A percentile compares a stretch with the other conserved stretches of the same genome.
These are phyloP conservation scores for Lycophotia porphyrea DNA, from an alignment of 2,888 invertebrate species.

Conservation along the genomic window DNA sequence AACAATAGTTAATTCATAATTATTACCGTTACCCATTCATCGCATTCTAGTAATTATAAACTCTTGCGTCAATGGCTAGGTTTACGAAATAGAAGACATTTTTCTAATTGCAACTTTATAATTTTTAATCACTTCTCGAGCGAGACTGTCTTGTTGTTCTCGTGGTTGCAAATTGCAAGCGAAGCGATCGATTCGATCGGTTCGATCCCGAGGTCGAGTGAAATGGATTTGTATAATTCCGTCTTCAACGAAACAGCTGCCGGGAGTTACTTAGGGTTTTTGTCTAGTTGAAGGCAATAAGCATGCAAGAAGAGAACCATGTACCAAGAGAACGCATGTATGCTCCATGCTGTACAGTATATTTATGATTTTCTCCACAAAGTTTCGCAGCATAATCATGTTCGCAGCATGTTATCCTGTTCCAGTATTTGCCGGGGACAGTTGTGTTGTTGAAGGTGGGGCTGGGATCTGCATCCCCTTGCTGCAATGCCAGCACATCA, in stretches of 20 bases:
- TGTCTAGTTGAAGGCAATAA: background rate
- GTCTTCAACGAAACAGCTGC: background rate
- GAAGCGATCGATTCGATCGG: too few species aligned
- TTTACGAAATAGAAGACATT: background rate
- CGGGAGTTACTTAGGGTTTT: background rate
- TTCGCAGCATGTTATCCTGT: constrained; percentile 4
- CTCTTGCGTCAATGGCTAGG: background rate
- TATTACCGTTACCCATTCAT: constrained; percentile 14
- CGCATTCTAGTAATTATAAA: constrained; percentile 11
- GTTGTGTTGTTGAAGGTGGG: constrained; percentile 60
- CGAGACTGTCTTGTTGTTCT: background rate
- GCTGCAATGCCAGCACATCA: constrained; percentile 71
- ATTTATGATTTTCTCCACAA: background rate
- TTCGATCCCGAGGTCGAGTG: background rate
- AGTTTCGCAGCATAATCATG: background rate
- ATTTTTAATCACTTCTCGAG: background rate
- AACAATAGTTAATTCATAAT: background rate
- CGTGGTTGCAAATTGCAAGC: background rate
- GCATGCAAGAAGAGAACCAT: too few species aligned
- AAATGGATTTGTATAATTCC: background rate
- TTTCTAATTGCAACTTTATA: background rate
- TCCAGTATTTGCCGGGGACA: constrained; percentile 73
- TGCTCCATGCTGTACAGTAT: too few species aligned
- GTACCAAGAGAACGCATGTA: too few species aligned
- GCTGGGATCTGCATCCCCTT: constrained; percentile 74